Conservation (phyloP, 2,797 vertebrate genomes). For the Amazonetta brasiliensis region DNA sequence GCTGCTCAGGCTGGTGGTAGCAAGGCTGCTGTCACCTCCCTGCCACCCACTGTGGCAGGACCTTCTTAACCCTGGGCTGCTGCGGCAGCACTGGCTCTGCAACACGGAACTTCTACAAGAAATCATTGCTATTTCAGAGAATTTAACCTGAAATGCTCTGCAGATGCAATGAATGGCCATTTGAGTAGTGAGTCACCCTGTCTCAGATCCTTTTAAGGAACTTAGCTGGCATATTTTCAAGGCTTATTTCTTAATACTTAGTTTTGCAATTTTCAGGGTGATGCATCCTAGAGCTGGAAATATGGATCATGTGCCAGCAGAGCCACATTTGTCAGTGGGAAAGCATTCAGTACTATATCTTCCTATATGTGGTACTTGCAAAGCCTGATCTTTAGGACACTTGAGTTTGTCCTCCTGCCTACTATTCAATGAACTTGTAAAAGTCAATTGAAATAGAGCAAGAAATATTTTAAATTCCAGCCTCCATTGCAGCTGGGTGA, state of each 20-base stretch:
- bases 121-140: not conserved
- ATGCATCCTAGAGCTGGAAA: not conserved
- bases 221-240: not conserved
- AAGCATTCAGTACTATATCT: not conserved
- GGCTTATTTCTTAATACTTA: not conserved
- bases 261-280: conserved; percentile 33
- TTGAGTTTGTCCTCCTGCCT: not conserved
- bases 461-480: not conserved
- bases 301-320: not conserved
- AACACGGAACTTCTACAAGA: not conserved
- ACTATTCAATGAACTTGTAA: not conserved
- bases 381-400: conserved; percentile 23
- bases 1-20: not conserved
- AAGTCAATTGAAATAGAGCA: not conserved
- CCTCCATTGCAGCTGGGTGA: not conserved
- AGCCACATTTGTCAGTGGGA: not conserved
- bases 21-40: not conserved
- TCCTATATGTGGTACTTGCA: not conserved
- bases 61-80: not conserved
- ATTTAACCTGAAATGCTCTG: not conserved
- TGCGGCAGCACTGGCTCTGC: not conserved
- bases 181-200: conserved; percentile 31
- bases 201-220: conserved; percentile 42
- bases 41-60: not conserved
- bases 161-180: not conserved